phyloP scores from a whole-genome alignment of 2,797 vertebrate genomes.

The Bryconaethiops microstoma region DNA sequence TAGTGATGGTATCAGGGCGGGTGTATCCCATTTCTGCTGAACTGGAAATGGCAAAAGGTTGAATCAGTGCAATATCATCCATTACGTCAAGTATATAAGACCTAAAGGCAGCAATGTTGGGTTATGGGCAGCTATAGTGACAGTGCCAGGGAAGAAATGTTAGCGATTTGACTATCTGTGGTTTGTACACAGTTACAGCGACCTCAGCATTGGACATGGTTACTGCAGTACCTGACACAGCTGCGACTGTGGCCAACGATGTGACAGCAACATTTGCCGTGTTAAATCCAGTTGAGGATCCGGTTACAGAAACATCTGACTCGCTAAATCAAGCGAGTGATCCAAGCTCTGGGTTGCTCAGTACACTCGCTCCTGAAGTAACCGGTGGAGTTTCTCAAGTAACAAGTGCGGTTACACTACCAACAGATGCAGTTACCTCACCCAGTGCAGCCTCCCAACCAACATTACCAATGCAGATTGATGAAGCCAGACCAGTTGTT shows the following conservation, averaged over 20 bases:
- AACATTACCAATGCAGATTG: not conserved
- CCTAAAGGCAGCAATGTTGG: slow-evolving; percentile 25
- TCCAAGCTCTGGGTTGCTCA: slow-evolving; percentile 5
- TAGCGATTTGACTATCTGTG: slow-evolving; percentile 51
- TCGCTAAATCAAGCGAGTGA: slow-evolving; percentile 16
- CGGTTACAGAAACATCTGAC: not conserved
- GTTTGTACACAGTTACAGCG: slow-evolving; percentile 59
- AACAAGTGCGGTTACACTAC: slow-evolving; percentile 23
- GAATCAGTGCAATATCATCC: slow-evolving; percentile 51
- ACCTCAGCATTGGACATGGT: slow-evolving; percentile 49
- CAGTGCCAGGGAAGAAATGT: slow-evolving; percentile 34
- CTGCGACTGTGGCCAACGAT: slow-evolving; percentile 26
- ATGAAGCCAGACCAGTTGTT: not conserved
- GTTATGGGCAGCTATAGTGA: slow-evolving; percentile 42
- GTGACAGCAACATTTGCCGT: slow-evolving; percentile 28
- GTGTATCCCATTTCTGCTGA: slow-evolving; percentile 61
- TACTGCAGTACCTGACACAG: slow-evolving; percentile 31
- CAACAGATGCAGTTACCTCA: slow-evolving; percentile 13
- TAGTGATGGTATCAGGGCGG: slow-evolving; percentile 58
- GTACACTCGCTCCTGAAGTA: slow-evolving; percentile 26
- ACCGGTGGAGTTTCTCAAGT: slow-evolving; percentile 16
- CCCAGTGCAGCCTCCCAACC: slow-evolving; percentile 18
- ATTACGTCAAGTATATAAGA: slow-evolving; percentile 41
- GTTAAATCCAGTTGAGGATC: slow-evolving; percentile 7
- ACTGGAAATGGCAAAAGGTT: slow-evolving; percentile 58